Base-by-base conservation (phyloP, 2,113 vertebrate species). In the Puntigrus tetrazona region DNA sequence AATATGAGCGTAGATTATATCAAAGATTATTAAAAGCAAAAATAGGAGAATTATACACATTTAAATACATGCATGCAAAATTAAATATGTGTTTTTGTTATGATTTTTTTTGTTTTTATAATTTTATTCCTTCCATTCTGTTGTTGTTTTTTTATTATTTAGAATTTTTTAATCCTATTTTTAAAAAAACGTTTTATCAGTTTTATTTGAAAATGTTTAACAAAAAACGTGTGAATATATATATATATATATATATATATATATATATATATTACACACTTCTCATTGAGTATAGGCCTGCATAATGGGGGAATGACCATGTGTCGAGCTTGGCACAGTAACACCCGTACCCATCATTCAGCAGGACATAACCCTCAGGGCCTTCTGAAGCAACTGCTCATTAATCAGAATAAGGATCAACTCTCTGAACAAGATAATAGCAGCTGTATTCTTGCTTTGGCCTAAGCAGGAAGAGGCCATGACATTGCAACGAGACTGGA, bases 311-410 rank as follows among this genome's bases (percentile, higher is more conserved):
- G n/a, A 34, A 29, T 76, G 25, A 14, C 20, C 43, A 61, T 77
- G 81, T 41, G 25, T 73, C 36, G 47, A 77, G 20, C 18, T 52
- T 41, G 74, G 45, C 47, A 61, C 31, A n/a, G 55, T 55, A 80
- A 67, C 57, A 72, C 50, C 36, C 34, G 10, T 79, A 43, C 50
- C 50, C 11, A 52, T 81, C 72, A 87, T 74, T 84, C 83, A 72
- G 47, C 75, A 69, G 67, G 67, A 31, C 10, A n/a, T 31, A 41
- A 25, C 41, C 55, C 18, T 18, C 4, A 27, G 22, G 38, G 22
- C 29, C 47, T 27, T 22, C 47, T 36, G 20, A 67, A 59, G 47
- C 63, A 78, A 57, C 76, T 80, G 77, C 78, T 67, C 27, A 65
- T 80, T 80, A 65, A 47, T 67, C 27, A 65, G 38, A 80, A 43